Percentiles rank a stretch among this genome's conserved stretches.
These are phyloP conservation scores for Peromyscus melanophrys DNA, from an alignment of 2,797 vertebrate genomes.

Conservation along the genomic window DNA sequence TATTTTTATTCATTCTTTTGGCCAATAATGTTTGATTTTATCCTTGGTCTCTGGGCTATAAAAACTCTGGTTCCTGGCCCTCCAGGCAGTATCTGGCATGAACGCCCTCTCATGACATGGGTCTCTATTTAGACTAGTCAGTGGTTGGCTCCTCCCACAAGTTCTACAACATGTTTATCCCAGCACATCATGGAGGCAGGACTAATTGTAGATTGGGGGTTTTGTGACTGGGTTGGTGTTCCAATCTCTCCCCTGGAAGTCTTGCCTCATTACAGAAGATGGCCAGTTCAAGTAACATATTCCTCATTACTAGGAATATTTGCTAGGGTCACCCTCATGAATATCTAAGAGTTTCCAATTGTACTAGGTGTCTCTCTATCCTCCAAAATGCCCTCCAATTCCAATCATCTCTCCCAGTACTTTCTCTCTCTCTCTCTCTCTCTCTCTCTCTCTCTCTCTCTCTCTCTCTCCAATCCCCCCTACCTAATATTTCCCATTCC, in stretches of 20 bases:
- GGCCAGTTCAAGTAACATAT: neutral
- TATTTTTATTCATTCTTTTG: neutral
- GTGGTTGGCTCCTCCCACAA: neutral
- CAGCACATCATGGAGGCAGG: neutral
- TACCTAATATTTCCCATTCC: neutral
- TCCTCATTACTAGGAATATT: neutral
- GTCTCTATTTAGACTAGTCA: neutral
- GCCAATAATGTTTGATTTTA: neutral
- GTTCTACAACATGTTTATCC: neutral
- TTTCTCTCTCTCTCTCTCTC: neutral
- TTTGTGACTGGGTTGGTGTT: neutral
- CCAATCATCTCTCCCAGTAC: neutral
- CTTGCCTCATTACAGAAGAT: neutral
- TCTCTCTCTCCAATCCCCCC: no score
- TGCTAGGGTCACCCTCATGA: neutral
- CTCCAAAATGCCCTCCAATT: neutral
- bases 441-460: no score
- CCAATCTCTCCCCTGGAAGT: neutral
- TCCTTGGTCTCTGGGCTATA: neutral
- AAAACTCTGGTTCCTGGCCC: neutral
- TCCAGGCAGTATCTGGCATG: neutral
- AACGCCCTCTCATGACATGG: neutral
- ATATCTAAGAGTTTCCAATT: neutral
- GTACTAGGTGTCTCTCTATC: neutral
- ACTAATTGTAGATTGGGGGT: neutral